Conservation (phyloP, 2,113 vertebrate genomes). For the Tinamus guttatus region DNA sequence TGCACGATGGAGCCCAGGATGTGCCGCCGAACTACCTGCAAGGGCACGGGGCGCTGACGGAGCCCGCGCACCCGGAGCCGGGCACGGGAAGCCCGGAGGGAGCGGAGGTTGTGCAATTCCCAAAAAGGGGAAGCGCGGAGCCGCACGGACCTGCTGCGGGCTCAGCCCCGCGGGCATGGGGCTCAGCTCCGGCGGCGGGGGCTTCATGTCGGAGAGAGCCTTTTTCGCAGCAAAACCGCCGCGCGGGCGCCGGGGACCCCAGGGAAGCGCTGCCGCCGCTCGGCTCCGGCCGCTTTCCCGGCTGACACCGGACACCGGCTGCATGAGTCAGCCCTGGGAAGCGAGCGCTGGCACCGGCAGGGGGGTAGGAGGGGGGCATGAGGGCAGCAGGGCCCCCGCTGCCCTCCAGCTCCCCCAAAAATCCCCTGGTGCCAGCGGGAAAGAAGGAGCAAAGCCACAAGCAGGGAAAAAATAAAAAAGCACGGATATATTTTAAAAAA, state of each 20-base stretch:
- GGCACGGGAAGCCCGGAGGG: too few relatives aligned
- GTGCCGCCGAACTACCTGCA: slow-evolving; percentile 90
- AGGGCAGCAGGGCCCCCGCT: not conserved
- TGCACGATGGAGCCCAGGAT: slow-evolving; percentile 94
- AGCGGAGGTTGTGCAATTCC: not conserved
- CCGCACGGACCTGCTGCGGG: slow-evolving; percentile 87
- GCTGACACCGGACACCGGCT: slow-evolving; percentile 25
- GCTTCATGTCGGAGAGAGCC: slow-evolving; percentile 84
- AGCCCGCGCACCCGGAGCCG: too few relatives aligned
- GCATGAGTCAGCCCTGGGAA: slow-evolving; percentile 2
- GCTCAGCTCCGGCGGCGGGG: slow-evolving; percentile 88
- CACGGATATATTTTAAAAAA: too few relatives aligned
- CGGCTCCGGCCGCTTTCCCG: too few relatives aligned
- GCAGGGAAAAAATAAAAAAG: not conserved
- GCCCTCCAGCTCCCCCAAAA: too few relatives aligned
- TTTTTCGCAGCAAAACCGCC: too few relatives aligned
- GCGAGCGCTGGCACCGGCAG: not conserved
- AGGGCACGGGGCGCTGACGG: not conserved
- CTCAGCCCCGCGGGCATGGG: slow-evolving; percentile 93
- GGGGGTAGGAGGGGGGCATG: too few relatives aligned
- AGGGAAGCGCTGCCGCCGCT: too few relatives aligned
- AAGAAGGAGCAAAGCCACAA: not conserved
- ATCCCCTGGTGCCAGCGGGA: too few relatives aligned
- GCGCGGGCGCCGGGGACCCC: too few relatives aligned
- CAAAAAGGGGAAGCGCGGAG: not conserved